Base-by-base conservation (phyloP, 2,888 invertebrate species). In the Muscina levida region DNA sequence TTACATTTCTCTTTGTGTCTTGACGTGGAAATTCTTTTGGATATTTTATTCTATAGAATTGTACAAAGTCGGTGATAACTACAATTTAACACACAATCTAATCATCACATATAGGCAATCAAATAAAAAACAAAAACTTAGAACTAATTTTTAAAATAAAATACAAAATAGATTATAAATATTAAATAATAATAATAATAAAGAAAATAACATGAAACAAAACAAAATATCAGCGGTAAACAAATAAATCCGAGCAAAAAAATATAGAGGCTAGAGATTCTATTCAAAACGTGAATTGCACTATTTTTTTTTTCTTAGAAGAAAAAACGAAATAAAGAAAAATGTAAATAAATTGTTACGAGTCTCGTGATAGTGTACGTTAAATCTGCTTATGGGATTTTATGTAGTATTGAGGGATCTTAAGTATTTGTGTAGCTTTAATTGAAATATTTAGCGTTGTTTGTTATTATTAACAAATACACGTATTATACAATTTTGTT, bases 11-110 rank as follows among this genome's bases (percentile, higher is more conserved):
- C 26, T 67, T 67, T 39, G 39, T 8, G 53, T 59, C 57, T 53
- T 26, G 22, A 5, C 37, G 53, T 46, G 24, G 37, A 26, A 62
- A 19, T 68, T 19, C 15, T 46, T n/a, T 17, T n/a, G 24, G 31
- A 53, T 46, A 37, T 57, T 65, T 51, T 73, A 31, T 72, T 31
- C 11, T 75, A 70, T 68, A 73, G 19, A 62, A 57, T n/a, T n/a
- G n/a, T 39, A 62, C 42, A 17, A 42, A 59, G 42, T 42, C 13
- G 71, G 66, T 74, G 77, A 81, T 77, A 77, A 77, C 81, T 77
- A 77, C 81, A 81, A 75, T 74, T 81, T 81, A 81, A 81, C 81
- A 81, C 77, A 77, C 81, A 81, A 81, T 81, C 74, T 81, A 81
- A 81, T 81, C n/a, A n/a, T n/a, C 81, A 77, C 77, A 71, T 59